These are phyloP conservation scores for Urocolius indicus DNA, from an alignment of 2,113 vertebrate species.

Conservation along the genomic window DNA sequence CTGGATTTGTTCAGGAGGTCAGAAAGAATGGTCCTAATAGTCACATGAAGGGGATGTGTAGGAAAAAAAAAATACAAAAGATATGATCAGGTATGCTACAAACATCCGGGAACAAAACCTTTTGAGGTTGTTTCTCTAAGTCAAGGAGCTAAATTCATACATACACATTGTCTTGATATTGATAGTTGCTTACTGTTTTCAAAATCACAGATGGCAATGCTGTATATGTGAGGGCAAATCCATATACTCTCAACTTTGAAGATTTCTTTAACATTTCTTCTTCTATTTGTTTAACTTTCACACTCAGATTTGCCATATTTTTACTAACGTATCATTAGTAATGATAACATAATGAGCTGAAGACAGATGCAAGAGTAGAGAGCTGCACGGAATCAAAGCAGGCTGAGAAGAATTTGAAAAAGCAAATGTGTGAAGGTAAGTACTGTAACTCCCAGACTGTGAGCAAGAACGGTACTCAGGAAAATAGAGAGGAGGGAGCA, in stretches of 20 bases:
- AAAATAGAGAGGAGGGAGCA: background rate
- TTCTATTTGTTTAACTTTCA: background rate
- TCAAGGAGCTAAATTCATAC: background rate
- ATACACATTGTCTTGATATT: background rate
- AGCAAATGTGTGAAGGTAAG: fast-evolving
- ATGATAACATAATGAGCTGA: background rate
- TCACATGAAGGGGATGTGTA: background rate
- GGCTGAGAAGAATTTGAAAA: background rate
- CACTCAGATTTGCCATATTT: background rate
- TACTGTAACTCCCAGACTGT: background rate
- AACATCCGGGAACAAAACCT: background rate
- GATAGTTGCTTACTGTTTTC: background rate
- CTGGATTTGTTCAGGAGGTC: background rate
- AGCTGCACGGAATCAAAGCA: background rate
- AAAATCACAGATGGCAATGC: background rate
- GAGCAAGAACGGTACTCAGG: background rate
- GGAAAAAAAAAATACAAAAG: background rate
- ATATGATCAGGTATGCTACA: background rate
- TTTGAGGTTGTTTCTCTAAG: background rate
- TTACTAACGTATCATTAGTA: background rate
- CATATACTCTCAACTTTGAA: background rate
- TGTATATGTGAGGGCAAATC: background rate
- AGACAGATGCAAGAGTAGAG: background rate
- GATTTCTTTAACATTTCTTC: background rate
- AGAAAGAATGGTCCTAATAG: background rate